Percentiles rank a stretch among this genome's conserved stretches.
phyloP scores from a whole-genome alignment of 2,113 vertebrate species.

The Pionites leucogaster region DNA sequence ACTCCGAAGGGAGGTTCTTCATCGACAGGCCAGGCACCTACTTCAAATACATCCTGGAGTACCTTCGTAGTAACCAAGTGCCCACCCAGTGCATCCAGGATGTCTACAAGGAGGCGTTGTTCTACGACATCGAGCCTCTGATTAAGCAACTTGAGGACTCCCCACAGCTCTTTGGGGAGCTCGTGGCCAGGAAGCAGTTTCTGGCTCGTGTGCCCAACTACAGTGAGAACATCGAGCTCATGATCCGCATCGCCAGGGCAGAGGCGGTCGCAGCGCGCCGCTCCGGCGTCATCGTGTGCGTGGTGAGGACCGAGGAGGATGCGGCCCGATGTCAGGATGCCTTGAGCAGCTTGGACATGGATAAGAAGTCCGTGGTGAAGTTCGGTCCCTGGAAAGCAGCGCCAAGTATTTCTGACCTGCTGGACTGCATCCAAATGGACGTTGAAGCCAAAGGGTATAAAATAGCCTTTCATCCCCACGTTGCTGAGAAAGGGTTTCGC shows the following conservation, averaged over 20 bases:
- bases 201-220: conserved; percentile 86
- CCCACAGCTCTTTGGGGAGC: conserved; percentile 87
- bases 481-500: conserved; percentile 75
- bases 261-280: conserved; percentile 83
- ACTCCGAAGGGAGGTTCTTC: conserved; percentile 84
- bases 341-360: conserved; percentile 75
- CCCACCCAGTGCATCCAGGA: conserved; percentile 80
- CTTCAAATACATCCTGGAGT: conserved; percentile 87
- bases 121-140: conserved; percentile 84
- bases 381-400: conserved; percentile 91
- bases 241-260: conserved; percentile 86
- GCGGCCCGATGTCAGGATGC: conserved; percentile 69
- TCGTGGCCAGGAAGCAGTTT: conserved; percentile 89
- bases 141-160: conserved; percentile 87
- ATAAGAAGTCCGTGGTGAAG: conserved; percentile 86
- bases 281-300: conserved; percentile 83
- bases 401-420: conserved; percentile 72
- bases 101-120: conserved; percentile 86
- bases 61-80: conserved; percentile 81
- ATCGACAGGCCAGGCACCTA: conserved; percentile 85
- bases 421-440: conserved; percentile 88
- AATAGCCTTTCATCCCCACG: conserved; percentile 63
- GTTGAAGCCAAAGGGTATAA: conserved; percentile 84
- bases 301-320: conserved; percentile 81
- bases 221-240: conserved; percentile 89